Evolutionary conservation across 2,797 vertebrate species (phyloP), one percentile per base, ranked within the genome.

Genomic region (Lates japonicus): DNA sequence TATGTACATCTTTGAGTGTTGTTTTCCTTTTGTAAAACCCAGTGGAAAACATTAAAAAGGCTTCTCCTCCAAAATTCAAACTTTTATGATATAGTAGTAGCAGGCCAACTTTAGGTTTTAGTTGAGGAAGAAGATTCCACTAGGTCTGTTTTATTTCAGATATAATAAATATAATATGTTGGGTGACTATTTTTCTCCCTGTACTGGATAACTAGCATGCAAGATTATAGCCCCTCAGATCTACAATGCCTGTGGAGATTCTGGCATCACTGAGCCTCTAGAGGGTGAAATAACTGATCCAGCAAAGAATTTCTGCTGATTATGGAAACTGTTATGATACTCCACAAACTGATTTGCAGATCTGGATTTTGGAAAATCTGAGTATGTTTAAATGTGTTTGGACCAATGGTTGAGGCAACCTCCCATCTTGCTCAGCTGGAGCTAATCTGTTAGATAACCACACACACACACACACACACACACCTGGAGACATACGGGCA

Each of bases 261-360:
- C 67, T 65, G 41, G 49, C 60, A 42, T 7, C 14, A 37, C 58
- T 29, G 71, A 65, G 51, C 66, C 70, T 73, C 59, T 22, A 7
- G 49, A 64, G 39, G 61, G n/a, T 19, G 57, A 78, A 82, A 78
- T 57, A 46, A 70, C 55, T 19, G 72, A 71, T 80, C 46, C 44
- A 77, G 70, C 76, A 70, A 69, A 70, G 22, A 51, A 58, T 76
- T 65, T 74, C 52, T 80, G 84, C 76, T 74, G 72, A 81, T 61
- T n/a, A 42, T 49, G 13, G 20, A 82, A 82, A 64, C 25, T 69
- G 58, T 5, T 29, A 29, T 17, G 41, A 63, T 22, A 20, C 33
- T 14, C 7, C 16, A 2, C 20, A 63, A 64, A 66, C 51, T 57
- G 54, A 72, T 80, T 11, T 0, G 49, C 12, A 59, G 44, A 70